Evolutionary conservation across 2,113 vertebrate genomes (phyloP), one percentile per base, ranked within the genome.

Genomic region (Dinomys branickii): DNA sequence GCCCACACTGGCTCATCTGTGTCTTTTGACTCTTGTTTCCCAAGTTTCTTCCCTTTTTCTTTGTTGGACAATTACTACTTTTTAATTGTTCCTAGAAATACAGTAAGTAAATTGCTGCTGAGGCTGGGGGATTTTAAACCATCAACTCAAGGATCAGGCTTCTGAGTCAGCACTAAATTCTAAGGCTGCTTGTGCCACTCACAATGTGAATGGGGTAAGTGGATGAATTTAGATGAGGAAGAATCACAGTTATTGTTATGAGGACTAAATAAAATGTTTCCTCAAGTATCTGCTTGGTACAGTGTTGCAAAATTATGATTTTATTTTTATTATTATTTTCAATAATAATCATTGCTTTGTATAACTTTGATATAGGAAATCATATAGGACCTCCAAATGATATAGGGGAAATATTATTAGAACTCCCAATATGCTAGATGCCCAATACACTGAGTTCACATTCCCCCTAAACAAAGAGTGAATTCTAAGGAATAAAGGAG

Each of bases 211-310:
- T 3, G 0, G 44, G 1, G 4, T 59, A 94, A 81, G 17, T 63
- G 38, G 35, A 75, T 93, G 50, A 69, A 67, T 52, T 90, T 90
- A 83, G 5, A 14, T 85, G 4, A 28, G 83, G 83, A 87, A 61
- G 84, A 95, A 90, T 59, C 44, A 84, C 24, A 17, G 4, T 44
- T 59, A 93, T 86, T 91, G 2, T 92, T 83, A 69, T 84, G 33
- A 97, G 30, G 19, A 94, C 28, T 93, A 82, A 96, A 56, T 90
- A 24, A 59, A 95, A 84, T 78, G 4, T 86, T 88, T 84, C 90
- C 22, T 88, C 67, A 86, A 84, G 56, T 75, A 20, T 69, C 71
- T 85, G 20, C 24, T 91, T 91, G 59, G 44, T 89, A 85, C 3
- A 54, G 8, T 85, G 47, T 65, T 54, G 91, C 67, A n/a, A 96